A percentile compares a stretch with the other conserved stretches of the same genome.
Evolutionary conservation across 2,113 vertebrate genomes (phyloP).

Genomic region (Perognathus longimembris): DNA sequence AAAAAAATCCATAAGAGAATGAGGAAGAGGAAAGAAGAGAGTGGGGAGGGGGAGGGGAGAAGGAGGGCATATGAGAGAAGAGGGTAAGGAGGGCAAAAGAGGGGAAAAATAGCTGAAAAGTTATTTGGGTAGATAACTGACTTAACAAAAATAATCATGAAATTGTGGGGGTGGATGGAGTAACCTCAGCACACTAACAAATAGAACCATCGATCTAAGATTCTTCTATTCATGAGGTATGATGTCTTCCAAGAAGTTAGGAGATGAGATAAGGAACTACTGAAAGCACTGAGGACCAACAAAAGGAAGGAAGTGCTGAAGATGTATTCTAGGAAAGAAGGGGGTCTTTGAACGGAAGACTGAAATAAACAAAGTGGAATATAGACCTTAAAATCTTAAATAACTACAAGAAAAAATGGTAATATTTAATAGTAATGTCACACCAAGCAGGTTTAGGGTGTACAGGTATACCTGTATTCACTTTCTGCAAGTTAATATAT

Average conservation of each 20-base stretch:
- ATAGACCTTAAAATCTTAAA: neutral
- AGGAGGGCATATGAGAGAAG: too few relatives aligned
- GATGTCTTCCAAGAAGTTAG: neutral
- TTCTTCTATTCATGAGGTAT: neutral
- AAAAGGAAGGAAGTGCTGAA: neutral
- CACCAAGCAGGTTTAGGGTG: neutral
- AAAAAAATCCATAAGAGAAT: neutral
- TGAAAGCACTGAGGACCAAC: neutral
- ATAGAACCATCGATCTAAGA: neutral
- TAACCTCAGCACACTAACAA: neutral
- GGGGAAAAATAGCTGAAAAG: neutral
- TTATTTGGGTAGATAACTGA: neutral
- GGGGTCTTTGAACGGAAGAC: neutral
- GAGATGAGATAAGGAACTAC: neutral
- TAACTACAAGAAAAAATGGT: neutral
- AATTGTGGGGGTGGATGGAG: neutral
- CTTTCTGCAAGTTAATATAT: neutral
- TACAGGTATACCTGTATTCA: neutral
- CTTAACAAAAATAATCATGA: neutral
- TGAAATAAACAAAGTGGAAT: neutral
- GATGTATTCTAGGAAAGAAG: neutral
- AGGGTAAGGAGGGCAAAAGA: neutral
- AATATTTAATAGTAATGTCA: neutral
- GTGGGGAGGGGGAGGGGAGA: too few relatives aligned
- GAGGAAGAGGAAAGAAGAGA: too few relatives aligned